Conservation (phyloP, 1,140 invertebrate genomes). For the Chironomus striatipennis region DNA sequence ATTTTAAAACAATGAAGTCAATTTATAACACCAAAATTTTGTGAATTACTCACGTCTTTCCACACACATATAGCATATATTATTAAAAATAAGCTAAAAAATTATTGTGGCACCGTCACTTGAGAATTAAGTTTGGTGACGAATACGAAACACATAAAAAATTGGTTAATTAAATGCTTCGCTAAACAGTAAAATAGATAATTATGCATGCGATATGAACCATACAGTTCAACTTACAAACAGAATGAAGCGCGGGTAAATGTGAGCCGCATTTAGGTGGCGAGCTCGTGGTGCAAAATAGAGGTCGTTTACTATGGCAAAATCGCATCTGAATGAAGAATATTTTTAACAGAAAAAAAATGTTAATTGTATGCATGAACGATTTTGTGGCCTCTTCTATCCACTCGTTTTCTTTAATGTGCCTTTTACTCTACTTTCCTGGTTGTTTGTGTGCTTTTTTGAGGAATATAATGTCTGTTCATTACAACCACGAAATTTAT, state of each 20-base stretch:
- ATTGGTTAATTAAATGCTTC: constrained; percentile 24
- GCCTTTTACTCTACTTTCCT: too few species aligned
- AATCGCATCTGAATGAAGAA: background rate
- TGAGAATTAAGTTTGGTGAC: background rate
- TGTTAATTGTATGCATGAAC: constrained; percentile 8
- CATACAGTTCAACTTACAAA: background rate
- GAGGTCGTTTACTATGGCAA: background rate
- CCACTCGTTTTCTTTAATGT: background rate
- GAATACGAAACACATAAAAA: constrained; percentile 21
- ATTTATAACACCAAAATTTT: too few species aligned
- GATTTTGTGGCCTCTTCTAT: constrained; percentile 12
- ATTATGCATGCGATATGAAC: constrained; percentile 23
- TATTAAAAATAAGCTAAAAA: too few species aligned
- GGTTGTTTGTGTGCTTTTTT: too few species aligned
- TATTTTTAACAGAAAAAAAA: constrained; percentile 2
- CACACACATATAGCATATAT: too few species aligned
- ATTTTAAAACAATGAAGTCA: too few species aligned
- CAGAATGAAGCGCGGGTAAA: background rate
- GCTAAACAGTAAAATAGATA: constrained; percentile 24
- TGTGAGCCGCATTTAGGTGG: background rate
- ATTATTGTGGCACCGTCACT: too few species aligned
- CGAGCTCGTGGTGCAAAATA: background rate
- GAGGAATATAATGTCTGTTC: too few species aligned
- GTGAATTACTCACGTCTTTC: too few species aligned
- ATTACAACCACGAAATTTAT: background rate